Conservation (phyloP, 2,113 vertebrate species). For the Talpa occidentalis region DNA sequence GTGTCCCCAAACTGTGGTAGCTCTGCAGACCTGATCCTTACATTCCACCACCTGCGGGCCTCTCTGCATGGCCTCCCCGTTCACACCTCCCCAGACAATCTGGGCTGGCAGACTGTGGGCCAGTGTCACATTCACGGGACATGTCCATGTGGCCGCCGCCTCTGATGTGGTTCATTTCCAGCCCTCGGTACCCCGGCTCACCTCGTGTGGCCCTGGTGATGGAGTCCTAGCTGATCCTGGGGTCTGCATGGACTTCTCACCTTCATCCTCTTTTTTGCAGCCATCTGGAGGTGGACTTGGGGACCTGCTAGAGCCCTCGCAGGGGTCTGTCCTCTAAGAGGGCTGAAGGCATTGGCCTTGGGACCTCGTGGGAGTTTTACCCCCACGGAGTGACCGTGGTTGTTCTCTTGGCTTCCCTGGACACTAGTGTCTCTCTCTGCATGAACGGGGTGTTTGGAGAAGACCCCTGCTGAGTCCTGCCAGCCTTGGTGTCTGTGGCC, state of each 20-base stretch:
- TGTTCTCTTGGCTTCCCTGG: rapidly evolving
- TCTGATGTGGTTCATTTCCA: neutral
- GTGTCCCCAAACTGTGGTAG: rapidly evolving
- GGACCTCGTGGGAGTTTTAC: neutral
- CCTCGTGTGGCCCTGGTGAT: neutral
- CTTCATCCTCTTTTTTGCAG: neutral
- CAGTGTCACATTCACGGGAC: rapidly evolving
- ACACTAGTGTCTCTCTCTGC: neutral
- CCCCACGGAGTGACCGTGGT: neutral
- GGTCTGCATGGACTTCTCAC: rapidly evolving
- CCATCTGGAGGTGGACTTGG: rapidly evolving
- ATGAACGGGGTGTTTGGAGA: neutral
- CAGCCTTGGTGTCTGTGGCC: rapidly evolving
- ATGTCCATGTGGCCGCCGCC: too few relatives aligned
- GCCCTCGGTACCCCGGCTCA: neutral
- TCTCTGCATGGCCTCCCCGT: rapidly evolving
- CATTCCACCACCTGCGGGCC: rapidly evolving
- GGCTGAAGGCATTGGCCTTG: rapidly evolving
- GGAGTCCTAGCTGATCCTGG: neutral
- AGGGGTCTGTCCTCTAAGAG: neutral
- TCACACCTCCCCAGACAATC: neutral
- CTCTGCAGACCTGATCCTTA: neutral
- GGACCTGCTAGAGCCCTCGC: neutral
- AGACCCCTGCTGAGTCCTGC: rapidly evolving
- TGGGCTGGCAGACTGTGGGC: neutral